Evolutionary conservation across 2,113 vertebrate genomes (phyloP), one percentile per base, ranked within the genome.

Genomic region (Falco punctatus): DNA sequence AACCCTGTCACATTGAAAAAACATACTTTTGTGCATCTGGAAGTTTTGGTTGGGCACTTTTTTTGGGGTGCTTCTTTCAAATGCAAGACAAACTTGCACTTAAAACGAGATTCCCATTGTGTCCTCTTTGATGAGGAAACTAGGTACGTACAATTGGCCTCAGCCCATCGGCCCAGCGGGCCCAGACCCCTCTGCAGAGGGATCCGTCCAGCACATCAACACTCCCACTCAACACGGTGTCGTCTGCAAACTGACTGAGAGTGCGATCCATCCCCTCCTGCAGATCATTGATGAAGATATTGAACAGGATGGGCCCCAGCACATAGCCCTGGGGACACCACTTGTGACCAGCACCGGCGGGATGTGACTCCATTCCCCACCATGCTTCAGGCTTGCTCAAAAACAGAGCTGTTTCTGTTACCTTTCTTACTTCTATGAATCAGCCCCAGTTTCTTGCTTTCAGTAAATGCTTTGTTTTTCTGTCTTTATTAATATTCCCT

Each of bases 281-380:
- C 28, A 18, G 20, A 51, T 27, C 32, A 70, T 1, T 38, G 24
- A 28, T 65, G 28, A 40, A 65, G 38, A 21, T 65, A 28, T 42
- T 64, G 16, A 74, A 54, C 15, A 75, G 35, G n/a, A 48, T 30
- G 28, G 17, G 11, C 9, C 8, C 24, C 19, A 44, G 0, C 35
- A 24, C 24, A 21, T 28, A 58, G 23, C 24, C 28, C 42, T 73
- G 33, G 64, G 48, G 26, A 28, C 42, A 33, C 49, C 52, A 24
- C 61, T 13, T 6, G 40, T 66, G 52, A 19, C 6, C 0, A 1
- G 23, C 2, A 0, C 32, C 30, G 38, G 4, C 32, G 51, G 51
- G 38, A 46, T 75, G 24, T 32, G 55, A 61, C 13, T 57, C 18
- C 21, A 42, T 26, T 51, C n/a, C 18, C 35, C 35, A 62, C 15